A percentile compares a stretch with the other conserved stretches of the same genome.
Conservation (phyloP, 2,113 vertebrate genomes). For the Rhynchomys soricoides region DNA sequence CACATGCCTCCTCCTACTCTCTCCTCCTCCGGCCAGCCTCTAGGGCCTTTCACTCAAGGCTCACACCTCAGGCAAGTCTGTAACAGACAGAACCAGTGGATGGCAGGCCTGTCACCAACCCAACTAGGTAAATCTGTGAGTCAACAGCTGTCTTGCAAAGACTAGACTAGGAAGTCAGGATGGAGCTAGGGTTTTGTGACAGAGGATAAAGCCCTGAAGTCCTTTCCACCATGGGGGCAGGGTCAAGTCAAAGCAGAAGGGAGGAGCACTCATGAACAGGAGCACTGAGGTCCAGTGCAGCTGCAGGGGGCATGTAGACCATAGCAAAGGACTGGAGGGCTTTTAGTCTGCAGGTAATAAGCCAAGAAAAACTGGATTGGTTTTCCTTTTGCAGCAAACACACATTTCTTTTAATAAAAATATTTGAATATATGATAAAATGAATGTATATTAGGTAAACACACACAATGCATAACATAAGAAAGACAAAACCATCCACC, state of each 20-base stretch:
- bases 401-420: not conserved
- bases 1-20: not conserved
- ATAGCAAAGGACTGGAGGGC: rapidly evolving
- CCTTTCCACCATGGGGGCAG: not conserved
- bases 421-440: too few species aligned
- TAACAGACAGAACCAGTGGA: not conserved
- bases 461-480: rapidly evolving
- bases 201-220: too few species aligned
- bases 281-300: rapidly evolving
- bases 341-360: not conserved
- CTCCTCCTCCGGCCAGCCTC: not conserved
- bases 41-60: rapidly evolving
- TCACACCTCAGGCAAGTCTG: too few species aligned
- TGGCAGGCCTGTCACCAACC: not conserved
- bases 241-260: not conserved
- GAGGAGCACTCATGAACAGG: rapidly evolving
- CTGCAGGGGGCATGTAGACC: rapidly evolving
- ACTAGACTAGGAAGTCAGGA: not conserved
- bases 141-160: not conserved
- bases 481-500: rapidly evolving
- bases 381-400: not conserved
- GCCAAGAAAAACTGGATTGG: not conserved
- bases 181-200: not conserved
- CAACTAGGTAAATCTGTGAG: not conserved
- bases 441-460: not conserved